phyloP scores from a whole-genome alignment of 2,797 vertebrate species.

The Morelia viridis region DNA sequence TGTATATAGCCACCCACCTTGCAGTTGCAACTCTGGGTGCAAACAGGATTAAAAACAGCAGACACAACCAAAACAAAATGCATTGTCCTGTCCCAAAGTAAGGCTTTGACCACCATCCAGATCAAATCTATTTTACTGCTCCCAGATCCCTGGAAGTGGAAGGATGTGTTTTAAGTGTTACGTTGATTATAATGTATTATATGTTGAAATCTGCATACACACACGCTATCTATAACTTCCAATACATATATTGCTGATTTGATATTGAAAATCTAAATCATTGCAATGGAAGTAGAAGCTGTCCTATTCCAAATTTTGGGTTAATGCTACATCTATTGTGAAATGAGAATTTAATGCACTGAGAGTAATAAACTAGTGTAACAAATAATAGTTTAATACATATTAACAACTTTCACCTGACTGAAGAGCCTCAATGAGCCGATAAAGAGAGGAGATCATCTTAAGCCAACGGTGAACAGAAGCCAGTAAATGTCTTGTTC shows the following conservation, averaged over 20 bases:
- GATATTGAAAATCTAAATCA: background rate
- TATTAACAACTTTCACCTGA: conserved; percentile 22
- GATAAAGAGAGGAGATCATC: conserved; percentile 28
- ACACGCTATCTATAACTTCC: background rate
- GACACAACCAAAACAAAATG: background rate
- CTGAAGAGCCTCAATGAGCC: conserved; percentile 26
- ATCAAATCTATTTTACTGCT: background rate
- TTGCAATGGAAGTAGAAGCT: background rate
- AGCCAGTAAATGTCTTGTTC: conserved; percentile 2
- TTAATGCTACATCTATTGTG: conserved; percentile 48
- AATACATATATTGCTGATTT: background rate
- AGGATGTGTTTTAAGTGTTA: background rate
- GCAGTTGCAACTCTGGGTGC: background rate
- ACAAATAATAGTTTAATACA: conserved; percentile 9
- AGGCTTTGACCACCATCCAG: background rate
- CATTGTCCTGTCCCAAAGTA: background rate
- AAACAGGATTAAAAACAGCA: background rate
- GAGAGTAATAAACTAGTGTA: conserved; percentile 36
- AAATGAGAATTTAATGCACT: conserved; percentile 47
- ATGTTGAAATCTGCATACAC: background rate
- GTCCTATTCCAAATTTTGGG: background rate
- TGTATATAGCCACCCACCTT: background rate
- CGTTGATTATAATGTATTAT: background rate
- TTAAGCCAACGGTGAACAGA: conserved; percentile 16
- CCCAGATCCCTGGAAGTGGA: background rate